Conservation (phyloP, 1,140 invertebrate genomes). For the Wiebesia pumilae region DNA sequence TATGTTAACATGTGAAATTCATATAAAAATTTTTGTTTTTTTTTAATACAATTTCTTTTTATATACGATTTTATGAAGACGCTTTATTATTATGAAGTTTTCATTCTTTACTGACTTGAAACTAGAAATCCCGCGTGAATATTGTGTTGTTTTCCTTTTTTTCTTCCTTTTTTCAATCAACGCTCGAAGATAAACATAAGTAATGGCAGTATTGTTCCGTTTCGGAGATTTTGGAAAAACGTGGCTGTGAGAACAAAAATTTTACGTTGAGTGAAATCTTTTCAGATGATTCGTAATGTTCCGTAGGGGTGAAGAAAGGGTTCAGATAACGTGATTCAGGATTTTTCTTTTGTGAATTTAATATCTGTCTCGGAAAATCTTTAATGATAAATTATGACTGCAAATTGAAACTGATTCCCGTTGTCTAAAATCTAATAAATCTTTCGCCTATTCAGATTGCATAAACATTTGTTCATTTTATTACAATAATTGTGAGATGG, state of each 20-base stretch:
- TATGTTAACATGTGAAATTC: neutral
- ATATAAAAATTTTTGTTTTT: neutral
- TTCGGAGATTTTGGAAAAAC: neutral
- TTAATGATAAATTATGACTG: no score
- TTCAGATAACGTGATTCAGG: neutral
- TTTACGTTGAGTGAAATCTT: no score
- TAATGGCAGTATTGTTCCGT: neutral
- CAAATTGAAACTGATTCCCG: neutral
- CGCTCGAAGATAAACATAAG: neutral
- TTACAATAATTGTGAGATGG: neutral
- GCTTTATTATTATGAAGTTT: neutral
- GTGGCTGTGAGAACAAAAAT: neutral
- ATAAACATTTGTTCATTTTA: neutral
- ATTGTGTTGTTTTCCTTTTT: neutral
- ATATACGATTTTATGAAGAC: neutral
- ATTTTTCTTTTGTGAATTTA: neutral
- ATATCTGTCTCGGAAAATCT: neutral
- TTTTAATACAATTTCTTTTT: no score
- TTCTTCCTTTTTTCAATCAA: neutral
- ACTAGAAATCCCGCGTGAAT: neutral
- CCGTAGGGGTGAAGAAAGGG: no score
- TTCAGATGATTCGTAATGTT: no score
- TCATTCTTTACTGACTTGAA: neutral
- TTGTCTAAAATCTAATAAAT: neutral
- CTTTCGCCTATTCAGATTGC: neutral